phyloP scores from a whole-genome alignment of 1,140 invertebrate species.

The Euwallacea fornicatus region DNA sequence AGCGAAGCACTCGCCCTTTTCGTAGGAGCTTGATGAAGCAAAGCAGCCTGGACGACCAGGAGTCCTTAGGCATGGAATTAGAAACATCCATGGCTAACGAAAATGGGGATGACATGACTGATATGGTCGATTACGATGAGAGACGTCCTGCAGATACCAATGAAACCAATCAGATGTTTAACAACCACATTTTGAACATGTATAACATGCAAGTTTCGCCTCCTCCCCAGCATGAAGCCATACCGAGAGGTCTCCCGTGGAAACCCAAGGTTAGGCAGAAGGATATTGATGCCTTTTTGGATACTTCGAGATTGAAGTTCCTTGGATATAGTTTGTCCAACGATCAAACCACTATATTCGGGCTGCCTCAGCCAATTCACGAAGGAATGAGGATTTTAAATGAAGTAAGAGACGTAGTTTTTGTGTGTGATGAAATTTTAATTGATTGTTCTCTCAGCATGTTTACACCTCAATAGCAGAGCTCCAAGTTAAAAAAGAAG shows the following conservation, averaged over 20 bases:
- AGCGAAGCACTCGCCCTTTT: constrained; percentile 66
- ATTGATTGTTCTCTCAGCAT: constrained; percentile 54
- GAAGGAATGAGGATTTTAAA: constrained; percentile 91
- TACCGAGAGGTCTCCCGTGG: constrained; percentile 74
- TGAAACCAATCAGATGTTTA: constrained; percentile 45
- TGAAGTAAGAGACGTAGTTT: constrained; percentile 54
- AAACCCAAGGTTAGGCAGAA: constrained; percentile 93
- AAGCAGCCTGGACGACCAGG: constrained; percentile 86
- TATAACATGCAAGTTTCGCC: constrained; percentile 57
- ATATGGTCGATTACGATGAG: constrained; percentile 56
- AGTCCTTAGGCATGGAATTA: constrained; percentile 71
- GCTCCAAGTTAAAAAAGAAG: constrained; percentile 80
- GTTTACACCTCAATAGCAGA: constrained; percentile 84
- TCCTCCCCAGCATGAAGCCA: constrained; percentile 17
- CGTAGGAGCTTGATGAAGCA: constrained; percentile 86
- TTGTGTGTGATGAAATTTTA: not conserved
- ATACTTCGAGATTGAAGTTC: constrained; percentile 90
- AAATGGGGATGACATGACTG: constrained; percentile 56
- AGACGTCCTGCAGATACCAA: constrained; percentile 57
- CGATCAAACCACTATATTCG: constrained; percentile 84
- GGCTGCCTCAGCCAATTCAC: constrained; percentile 90
- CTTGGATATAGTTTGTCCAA: constrained; percentile 85
- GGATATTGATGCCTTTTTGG: constrained; percentile 89
- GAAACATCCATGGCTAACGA: constrained; percentile 56
- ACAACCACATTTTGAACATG: constrained; percentile 40